Evolutionary conservation across 2,888 invertebrate species (phyloP).

Genomic region (Andrena fulva): DNA sequence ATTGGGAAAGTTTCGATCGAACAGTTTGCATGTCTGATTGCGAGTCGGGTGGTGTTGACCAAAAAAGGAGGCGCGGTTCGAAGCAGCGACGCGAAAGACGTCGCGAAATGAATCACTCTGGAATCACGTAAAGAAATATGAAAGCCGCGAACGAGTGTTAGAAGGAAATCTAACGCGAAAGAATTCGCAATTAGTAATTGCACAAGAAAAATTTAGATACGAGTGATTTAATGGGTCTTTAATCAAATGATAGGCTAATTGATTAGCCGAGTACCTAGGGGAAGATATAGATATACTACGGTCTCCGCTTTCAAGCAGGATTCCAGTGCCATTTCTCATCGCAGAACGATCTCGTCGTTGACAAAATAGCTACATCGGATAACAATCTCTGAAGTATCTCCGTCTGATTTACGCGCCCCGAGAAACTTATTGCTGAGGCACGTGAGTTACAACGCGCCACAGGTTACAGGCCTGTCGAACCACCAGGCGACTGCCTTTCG

Average conservation of each 20-base stretch:
- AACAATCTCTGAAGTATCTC: conserved; percentile 52
- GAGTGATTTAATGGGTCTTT: background rate
- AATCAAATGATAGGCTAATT: conserved; percentile 8
- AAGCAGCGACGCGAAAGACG: background rate
- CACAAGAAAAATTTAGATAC: too few species aligned
- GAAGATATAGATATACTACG: background rate
- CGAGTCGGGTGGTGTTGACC: background rate
- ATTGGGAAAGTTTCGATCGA: conserved; percentile 19
- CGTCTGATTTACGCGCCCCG: conserved; percentile 35
- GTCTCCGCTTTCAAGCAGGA: background rate
- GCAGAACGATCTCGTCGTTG: conserved; percentile 44
- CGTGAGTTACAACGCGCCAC: conserved; percentile 63
- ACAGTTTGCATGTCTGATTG: background rate
- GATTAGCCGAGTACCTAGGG: background rate
- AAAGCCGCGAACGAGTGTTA: background rate
- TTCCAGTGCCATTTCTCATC: conserved; percentile 32
- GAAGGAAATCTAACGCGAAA: too few species aligned
- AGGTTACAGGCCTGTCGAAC: conserved; percentile 61
- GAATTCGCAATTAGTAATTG: too few species aligned
- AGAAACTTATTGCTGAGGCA: conserved; percentile 62
- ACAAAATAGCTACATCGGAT: conserved; percentile 39
- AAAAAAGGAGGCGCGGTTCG: background rate
- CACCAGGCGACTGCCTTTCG: conserved; percentile 35
- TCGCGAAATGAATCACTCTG: background rate
- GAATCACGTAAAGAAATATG: background rate